Conservation (phyloP, 2,797 vertebrate genomes). For the Eupleurogrammus muticus region DNA sequence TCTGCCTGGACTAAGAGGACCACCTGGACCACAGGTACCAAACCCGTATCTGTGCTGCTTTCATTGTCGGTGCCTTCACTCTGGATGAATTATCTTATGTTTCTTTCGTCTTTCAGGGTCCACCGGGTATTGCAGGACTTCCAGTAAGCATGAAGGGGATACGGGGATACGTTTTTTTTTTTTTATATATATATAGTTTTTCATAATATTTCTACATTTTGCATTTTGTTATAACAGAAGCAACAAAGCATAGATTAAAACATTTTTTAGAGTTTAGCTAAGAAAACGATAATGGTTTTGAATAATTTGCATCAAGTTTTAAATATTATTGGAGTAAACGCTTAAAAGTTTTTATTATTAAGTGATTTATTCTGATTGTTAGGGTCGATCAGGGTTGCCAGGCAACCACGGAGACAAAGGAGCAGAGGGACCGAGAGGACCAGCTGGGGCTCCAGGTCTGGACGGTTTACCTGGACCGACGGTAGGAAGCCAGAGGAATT, state of each 20-base stretch:
- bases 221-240: neutral
- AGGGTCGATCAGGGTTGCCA: conserved; percentile 85
- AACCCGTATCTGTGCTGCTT: neutral
- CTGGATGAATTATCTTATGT: neutral
- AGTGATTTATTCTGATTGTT: neutral
- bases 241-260: too few relatives aligned
- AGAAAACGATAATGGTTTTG: too few relatives aligned
- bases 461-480: conserved; percentile 85
- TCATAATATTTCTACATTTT: neutral
- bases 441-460: conserved; percentile 85
- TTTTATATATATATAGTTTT: neutral
- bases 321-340: neutral
- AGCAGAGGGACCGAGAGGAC: conserved; percentile 76
- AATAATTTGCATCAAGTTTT: too few relatives aligned
- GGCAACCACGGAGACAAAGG: conserved; percentile 87
- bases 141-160: conserved; percentile 68
- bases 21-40: conserved; percentile 86
- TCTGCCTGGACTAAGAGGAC: conserved; percentile 73
- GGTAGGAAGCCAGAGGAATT: conserved; percentile 70
- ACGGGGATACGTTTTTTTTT: too few relatives aligned
- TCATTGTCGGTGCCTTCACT: neutral
- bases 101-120: conserved; percentile 80
- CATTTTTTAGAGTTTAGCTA: too few relatives aligned
- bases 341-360: neutral
- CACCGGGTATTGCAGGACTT: conserved; percentile 82